These are phyloP conservation scores for Phoronis australis DNA, from an alignment of 2,888 invertebrate genomes.

Conservation along the genomic window DNA sequence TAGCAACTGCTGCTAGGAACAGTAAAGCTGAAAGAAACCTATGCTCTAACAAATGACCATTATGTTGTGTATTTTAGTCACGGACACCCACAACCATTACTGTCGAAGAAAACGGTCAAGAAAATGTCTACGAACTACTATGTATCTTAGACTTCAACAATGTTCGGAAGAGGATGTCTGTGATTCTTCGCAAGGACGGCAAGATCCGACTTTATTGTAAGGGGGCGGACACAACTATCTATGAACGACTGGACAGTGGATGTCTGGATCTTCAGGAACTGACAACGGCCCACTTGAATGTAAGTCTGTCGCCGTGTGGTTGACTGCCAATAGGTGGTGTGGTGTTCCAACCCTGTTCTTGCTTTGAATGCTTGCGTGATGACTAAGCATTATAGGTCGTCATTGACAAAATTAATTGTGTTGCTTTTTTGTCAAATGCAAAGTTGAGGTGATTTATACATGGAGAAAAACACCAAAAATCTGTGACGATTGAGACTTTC, in stretches of 20 bases:
- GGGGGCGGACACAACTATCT: constrained; percentile 97
- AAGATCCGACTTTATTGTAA: constrained; percentile 81
- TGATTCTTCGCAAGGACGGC: constrained; percentile 42
- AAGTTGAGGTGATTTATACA: too few species aligned
- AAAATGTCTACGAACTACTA: constrained; percentile 76
- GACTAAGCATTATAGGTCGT: too few species aligned
- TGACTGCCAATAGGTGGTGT: too few species aligned
- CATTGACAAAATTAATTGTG: too few species aligned
- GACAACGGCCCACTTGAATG: constrained; percentile 91
- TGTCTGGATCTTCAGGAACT: constrained; percentile 72
- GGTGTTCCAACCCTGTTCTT: too few species aligned
- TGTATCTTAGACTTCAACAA: constrained; percentile 99
- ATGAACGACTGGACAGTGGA: constrained; percentile 77
- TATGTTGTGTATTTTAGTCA: constrained; percentile 48
- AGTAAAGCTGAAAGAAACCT: too few species aligned
- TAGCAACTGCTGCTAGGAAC: too few species aligned
- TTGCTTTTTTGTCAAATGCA: too few species aligned
- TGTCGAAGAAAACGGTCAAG: constrained; percentile 62
- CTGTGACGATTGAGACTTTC: too few species aligned
- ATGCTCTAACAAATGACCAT: too few species aligned
- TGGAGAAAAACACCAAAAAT: too few species aligned
- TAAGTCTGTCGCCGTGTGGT: constrained; percentile 62
- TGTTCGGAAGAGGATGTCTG: constrained; percentile 98
- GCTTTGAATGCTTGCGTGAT: too few species aligned
- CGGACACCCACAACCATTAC: constrained; percentile 57